phyloP scores from a whole-genome alignment of 2,113 vertebrate species.

The Thamnophis sirtalis region DNA sequence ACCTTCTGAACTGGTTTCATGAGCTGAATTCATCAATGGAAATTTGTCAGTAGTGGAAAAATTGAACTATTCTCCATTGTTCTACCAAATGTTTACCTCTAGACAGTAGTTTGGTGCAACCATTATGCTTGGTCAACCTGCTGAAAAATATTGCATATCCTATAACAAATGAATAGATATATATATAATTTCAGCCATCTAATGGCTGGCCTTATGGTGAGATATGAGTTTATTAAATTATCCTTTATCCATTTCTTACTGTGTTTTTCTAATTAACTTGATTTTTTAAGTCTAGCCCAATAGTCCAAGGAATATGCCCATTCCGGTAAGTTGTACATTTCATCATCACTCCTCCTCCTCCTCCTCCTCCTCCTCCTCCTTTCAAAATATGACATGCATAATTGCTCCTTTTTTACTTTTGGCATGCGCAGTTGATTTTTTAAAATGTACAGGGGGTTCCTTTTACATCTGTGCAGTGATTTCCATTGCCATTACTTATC shows the following conservation, averaged over 20 bases:
- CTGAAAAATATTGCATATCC: not conserved
- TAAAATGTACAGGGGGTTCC: not conserved
- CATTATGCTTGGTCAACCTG: not conserved
- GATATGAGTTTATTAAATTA: not conserved
- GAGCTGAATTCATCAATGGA: not conserved
- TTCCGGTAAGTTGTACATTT: not conserved
- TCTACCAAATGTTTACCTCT: not conserved
- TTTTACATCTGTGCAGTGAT: not conserved
- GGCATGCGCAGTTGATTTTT: not conserved
- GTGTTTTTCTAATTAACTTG: conserved; percentile 27
- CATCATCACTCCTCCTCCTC: not conserved
- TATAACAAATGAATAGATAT: not conserved
- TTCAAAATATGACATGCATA: not conserved
- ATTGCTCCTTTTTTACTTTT: conserved; percentile 8
- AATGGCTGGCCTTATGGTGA: conserved; percentile 1
- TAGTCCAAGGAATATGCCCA: not conserved
- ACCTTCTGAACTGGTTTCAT: not conserved
- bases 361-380: not conserved
- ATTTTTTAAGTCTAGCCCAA: conserved; percentile 13
- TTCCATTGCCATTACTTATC: not conserved
- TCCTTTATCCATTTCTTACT: conserved; percentile 22
- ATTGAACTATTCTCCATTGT: not conserved
- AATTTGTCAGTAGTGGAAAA: not conserved
- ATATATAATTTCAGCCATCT: not conserved
- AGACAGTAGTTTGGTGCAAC: not conserved